Base-by-base conservation (phyloP, 2,888 invertebrate genomes). In the Thera britannica region DNA sequence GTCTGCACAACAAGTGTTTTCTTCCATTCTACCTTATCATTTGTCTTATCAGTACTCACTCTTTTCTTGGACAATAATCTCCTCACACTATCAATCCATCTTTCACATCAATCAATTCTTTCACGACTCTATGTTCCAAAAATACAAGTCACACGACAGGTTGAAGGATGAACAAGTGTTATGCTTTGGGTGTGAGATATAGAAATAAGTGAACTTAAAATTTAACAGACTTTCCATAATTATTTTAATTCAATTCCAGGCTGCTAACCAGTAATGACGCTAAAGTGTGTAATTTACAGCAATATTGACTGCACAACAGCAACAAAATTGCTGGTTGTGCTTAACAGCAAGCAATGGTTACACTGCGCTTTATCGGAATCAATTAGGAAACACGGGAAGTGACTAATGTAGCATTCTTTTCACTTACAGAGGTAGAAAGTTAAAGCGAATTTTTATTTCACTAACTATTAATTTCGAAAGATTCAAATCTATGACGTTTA, bases 251-350 rank as follows among this genome's bases (percentile, higher is more conserved):
- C 9, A 52, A 52, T 52, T 52, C 12, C 8, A 41, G 51, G 51
- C 34, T 60, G 38, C 34, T 34, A 49, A 2, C 36, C 46, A 60
- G 55, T 23, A 59, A 51, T 34, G 34, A 3, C 48, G 34, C 5
- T 54, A 55, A 48, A 58, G 35, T 46, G 51, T 62, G 57, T 41
- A 66, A 70, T 70, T 66, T 51, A 51, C 59, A 61, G 54, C 48
- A 63, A 66, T 51, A 52, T 46, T 34, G 49, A 48, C 41, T 57
- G 63, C 63, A 41, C 34, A 51, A 44, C 48, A 57, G 61, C 44
- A 12, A 48, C 49, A 34, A 55, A 64, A 65, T 48, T 52, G 49
- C 49, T 46, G 61, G 64, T 48, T 64, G n/a, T 51, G 57, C n/a
- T 36, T 8, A 60, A 52, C 49, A 7, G 44, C 44, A 8, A 54